Percentiles rank a stretch among this genome's conserved stretches.
Evolutionary conservation across 1,140 invertebrate genomes (phyloP).

Genomic region (Ostrea edulis): DNA sequence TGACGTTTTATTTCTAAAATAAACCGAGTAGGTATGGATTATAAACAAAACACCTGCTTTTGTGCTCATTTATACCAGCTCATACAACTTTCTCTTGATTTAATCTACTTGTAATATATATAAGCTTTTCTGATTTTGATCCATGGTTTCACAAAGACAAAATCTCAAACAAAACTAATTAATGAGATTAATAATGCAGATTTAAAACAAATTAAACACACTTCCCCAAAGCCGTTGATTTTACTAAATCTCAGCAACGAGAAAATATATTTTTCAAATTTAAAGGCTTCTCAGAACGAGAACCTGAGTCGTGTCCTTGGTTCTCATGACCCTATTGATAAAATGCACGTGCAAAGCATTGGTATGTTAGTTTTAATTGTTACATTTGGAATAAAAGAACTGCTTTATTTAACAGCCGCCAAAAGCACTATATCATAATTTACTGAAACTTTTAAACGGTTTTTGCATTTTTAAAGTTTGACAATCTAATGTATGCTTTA

Average conservation of each 20-base stretch:
- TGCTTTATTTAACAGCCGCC: too few species aligned
- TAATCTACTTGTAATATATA: neutral
- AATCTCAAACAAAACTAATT: neutral
- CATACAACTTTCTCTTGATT: neutral
- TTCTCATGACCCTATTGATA: too few species aligned
- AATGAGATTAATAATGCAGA: neutral
- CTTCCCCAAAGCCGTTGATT: neutral
- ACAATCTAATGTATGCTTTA: too few species aligned
- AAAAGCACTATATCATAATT: too few species aligned
- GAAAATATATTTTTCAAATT: too few species aligned
- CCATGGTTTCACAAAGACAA: conserved; percentile 23
- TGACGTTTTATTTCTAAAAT: neutral
- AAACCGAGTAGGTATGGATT: neutral
- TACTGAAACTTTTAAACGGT: too few species aligned
- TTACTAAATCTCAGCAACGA: neutral
- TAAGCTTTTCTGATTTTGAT: neutral
- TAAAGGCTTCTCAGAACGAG: too few species aligned
- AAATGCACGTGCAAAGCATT: too few species aligned
- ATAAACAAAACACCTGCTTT: neutral
- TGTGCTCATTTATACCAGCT: neutral
- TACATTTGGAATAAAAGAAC: too few species aligned
- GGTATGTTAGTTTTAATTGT: too few species aligned
- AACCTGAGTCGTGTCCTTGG: too few species aligned
- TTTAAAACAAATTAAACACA: neutral
- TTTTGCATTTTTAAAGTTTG: too few species aligned